Base-by-base conservation (phyloP, 2,113 vertebrate species). In the Daphoenositta chrysoptera region DNA sequence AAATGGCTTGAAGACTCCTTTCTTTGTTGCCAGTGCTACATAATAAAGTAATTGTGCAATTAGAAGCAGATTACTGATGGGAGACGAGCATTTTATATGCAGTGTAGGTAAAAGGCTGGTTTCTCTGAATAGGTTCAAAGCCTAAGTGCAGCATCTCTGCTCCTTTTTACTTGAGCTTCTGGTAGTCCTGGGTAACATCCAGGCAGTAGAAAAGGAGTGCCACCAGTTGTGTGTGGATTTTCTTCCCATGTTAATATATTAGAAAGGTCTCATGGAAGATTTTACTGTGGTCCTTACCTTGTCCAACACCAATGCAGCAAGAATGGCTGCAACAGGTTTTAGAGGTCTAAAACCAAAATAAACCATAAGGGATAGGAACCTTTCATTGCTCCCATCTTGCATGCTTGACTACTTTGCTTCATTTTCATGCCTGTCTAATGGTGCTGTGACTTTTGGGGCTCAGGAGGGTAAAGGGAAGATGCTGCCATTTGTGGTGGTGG, bases 1-100 rank as follows among this genome's bases (percentile, higher is more conserved):
- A 91, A 91, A 94, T 50, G 71, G 24, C 80, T 94, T 65, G n/a
- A 75, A 95, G 82, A 61, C 53, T 87, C 79, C 24, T 61, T 44
- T 94, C 56, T 97, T 76, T 93, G 83, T 96, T 95, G 82, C 89
- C 95, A 88, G 63, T 33, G 39, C 87, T 90, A 48, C 39, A 39
- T 94, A 91, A 93, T 91, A 69, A 90, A 97, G 70, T 94, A 93
- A 96, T 94, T 96, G 83, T 87, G 71, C 66, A 91, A 88, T 97
- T 97, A 91, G 88, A 85, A 94, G 73, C 78, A 89, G 86, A 94
- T 96, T 93, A 87, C 90, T 73, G 88, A 64, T 71, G 90, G 69
- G 35, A 54, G 56, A 82, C 63, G 92, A 64, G 11, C 22, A 37
- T 70, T 94, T 96, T 81, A 58, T 87, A 23, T 83, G 57, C 5